These are phyloP conservation scores for Cryptocheilus praepositus DNA, from an alignment of 2,888 invertebrate genomes.

Conservation along the genomic window DNA sequence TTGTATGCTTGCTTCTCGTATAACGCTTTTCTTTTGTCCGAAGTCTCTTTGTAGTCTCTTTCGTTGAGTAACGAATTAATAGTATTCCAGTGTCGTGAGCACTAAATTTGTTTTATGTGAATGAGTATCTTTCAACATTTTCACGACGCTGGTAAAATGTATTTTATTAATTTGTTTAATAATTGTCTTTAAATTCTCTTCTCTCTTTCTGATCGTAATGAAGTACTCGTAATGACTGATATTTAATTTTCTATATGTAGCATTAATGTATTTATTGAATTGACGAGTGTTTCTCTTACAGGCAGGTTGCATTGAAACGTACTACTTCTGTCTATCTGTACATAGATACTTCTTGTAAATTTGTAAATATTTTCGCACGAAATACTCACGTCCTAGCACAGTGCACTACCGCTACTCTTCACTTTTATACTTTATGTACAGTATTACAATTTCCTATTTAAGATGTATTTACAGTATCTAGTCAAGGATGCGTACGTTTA, in stretches of 20 bases:
- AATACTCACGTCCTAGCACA: constrained; percentile 44
- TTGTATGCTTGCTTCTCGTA: constrained; percentile 32
- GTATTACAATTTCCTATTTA: too few species aligned
- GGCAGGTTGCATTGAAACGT: constrained; percentile 44
- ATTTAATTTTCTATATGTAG: not conserved
- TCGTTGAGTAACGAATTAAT: constrained; percentile 31
- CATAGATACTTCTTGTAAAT: constrained; percentile 37
- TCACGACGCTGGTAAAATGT: constrained; percentile 4
- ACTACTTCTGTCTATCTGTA: constrained; percentile 39
- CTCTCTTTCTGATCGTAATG: constrained; percentile 4
- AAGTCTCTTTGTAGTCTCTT: constrained; percentile 28
- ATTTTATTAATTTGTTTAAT: not conserved
- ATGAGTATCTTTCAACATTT: constrained; percentile 12
- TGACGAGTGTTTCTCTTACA: constrained; percentile 31
- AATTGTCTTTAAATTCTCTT: constrained; percentile 9
- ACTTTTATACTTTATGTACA: too few species aligned
- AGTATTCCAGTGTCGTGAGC: constrained; percentile 29
- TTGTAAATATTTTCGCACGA: constrained; percentile 51
- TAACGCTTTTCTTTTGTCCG: constrained; percentile 50
- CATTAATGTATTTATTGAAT: constrained; percentile 1
- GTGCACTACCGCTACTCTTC: constrained; percentile 23
- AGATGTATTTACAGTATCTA: too few species aligned
- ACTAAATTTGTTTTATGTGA: constrained; percentile 22
- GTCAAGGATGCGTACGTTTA: too few species aligned
- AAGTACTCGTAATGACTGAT: not conserved